Percentiles rank a stretch among this genome's conserved stretches.
phyloP scores from a whole-genome alignment of 1,140 invertebrate species.

The Olivierus martensii region DNA sequence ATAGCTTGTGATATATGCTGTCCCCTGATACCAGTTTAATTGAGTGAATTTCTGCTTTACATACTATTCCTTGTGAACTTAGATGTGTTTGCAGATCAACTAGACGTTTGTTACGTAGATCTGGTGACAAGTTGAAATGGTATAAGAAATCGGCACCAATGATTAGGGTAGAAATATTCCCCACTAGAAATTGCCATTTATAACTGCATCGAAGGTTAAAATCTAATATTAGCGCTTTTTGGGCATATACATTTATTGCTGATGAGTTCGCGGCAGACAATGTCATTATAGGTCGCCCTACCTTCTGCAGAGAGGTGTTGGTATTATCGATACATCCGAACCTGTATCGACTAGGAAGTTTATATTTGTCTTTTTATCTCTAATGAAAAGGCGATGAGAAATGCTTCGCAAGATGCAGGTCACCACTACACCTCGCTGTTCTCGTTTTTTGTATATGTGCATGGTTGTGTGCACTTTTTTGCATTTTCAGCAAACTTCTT shows the following conservation, averaged over 20 bases:
- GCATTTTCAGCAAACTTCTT: slow-evolving; percentile 9
- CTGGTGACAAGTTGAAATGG: slow-evolving; percentile 3
- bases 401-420: background rate
- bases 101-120: background rate
- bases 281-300: too few species aligned
- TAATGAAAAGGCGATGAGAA: slow-evolving; percentile 11
- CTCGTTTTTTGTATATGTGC: background rate
- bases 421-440: background rate
- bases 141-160: slow-evolving; percentile 13
- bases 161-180: slow-evolving; percentile 3
- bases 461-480: slow-evolving; percentile 1
- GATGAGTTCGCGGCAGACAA: too few species aligned
- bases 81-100: too few species aligned
- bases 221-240: slow-evolving; percentile 5
- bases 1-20: slow-evolving; percentile 1
- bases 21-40: background rate
- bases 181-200: slow-evolving; percentile 13
- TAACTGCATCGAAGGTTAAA: too few species aligned
- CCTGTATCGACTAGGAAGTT: slow-evolving; percentile 14
- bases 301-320: background rate
- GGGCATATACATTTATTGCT: too few species aligned
- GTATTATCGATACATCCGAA: slow-evolving; percentile 1
- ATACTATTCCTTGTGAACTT: background rate
- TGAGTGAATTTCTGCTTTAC: background rate
- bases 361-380: background rate